These are phyloP conservation scores for Nephila pilipes DNA, from an alignment of 1,140 invertebrate species.

Conservation along the genomic window DNA sequence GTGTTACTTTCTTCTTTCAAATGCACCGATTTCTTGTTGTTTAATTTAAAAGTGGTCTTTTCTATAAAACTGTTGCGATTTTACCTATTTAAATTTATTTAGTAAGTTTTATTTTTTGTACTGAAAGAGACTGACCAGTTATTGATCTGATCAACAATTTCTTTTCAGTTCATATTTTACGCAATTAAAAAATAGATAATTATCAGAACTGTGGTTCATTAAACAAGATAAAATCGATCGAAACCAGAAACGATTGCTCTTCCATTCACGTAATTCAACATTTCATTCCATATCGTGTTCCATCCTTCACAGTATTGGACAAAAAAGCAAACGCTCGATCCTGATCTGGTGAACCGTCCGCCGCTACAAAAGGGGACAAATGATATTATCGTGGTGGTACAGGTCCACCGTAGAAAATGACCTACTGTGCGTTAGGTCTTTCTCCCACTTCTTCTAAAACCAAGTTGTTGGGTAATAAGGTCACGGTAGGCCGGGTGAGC, in stretches of 20 bases:
- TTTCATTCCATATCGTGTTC: background rate
- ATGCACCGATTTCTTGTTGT: too few relatives aligned
- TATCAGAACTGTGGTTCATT: background rate
- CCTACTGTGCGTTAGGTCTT: constrained; percentile 11
- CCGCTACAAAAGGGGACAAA: background rate
- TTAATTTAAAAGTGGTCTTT: too few relatives aligned
- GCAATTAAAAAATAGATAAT: background rate
- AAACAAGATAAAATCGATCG: background rate
- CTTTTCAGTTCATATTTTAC: too few relatives aligned
- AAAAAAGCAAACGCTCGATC: background rate
- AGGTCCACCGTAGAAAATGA: background rate
- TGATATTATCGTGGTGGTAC: background rate
- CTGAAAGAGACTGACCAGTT: too few relatives aligned
- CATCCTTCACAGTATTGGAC: background rate
- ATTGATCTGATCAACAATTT: too few relatives aligned
- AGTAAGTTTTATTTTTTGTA: too few relatives aligned
- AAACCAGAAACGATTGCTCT: background rate
- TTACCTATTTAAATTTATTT: too few relatives aligned
- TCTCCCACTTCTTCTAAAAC: background rate
- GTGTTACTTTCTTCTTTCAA: too few relatives aligned
- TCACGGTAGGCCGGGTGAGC: constrained; percentile 14
- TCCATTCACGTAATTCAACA: background rate
- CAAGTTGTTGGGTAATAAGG: constrained; percentile 4
- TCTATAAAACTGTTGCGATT: too few relatives aligned
- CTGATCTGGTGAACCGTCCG: background rate